Base-by-base conservation (phyloP, 2,113 vertebrate species). In the Aphyosemion australe region DNA sequence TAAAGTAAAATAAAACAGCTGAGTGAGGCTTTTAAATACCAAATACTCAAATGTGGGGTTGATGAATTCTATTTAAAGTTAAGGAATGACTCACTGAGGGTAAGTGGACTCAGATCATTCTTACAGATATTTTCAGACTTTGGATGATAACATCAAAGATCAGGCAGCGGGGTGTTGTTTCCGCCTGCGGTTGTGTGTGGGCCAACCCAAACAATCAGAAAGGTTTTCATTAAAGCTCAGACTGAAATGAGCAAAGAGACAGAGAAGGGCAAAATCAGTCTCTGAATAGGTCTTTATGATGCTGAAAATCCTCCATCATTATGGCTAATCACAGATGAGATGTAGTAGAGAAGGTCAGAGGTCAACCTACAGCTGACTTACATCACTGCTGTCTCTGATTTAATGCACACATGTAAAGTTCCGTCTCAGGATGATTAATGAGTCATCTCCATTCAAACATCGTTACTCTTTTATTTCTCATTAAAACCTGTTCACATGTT, bases 401-500 rank as follows among this genome's bases (percentile, higher is more conserved):
- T 26, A 4, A 26, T 26, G 26, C 26, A 26, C 26, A 26, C n/a
- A n/a, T n/a, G n/a, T 26, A 26, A 26, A 26, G 26, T 26, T 5
- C 26, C 5, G 26, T 26, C 34, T 37, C 34, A 7, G 34, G 9
- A 37, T 5, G 7, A 56, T 42, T 21, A 46, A 52, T 26, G 47
- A 73, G 18, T 69, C 39, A 55, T 70, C 72, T 64, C 34, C 1
- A 1, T 84, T 74, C 70, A 76, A 69, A 8, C 55, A 31, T 67
- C 46, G 61, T 73, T 68, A 70, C 14, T 74, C 21, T 54, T 15
- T 71, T 60, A 61, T 70, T 75, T 72, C 49, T 81, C 54, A 69
- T 72, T 83, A 60, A 81, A 79, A 78, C 31, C 0, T 12, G 12
- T 71, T 78, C 69, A 72, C 62, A 82, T 56, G 69, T 45, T n/a